A percentile compares a stretch with the other conserved stretches of the same genome.
These are phyloP conservation scores for Oenanthe melanoleuca DNA, from an alignment of 2,113 vertebrate species.

Conservation along the genomic window DNA sequence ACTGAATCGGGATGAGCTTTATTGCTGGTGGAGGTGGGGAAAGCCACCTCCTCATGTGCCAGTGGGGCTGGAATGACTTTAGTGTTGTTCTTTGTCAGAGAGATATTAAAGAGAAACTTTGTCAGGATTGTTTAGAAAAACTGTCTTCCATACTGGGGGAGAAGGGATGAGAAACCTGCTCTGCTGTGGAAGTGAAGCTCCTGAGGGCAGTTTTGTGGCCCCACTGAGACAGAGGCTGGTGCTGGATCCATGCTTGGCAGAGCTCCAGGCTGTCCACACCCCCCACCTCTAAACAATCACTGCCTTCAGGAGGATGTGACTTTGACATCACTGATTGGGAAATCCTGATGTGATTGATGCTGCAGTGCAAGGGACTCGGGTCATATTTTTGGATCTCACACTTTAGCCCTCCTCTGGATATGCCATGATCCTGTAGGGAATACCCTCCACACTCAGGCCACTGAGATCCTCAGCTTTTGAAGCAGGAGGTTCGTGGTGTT, in stretches of 20 bases:
- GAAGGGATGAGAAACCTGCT: neutral
- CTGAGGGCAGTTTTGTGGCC: rapidly evolving
- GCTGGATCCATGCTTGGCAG: neutral
- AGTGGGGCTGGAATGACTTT: neutral
- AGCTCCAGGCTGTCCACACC: neutral
- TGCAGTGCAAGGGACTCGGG: neutral
- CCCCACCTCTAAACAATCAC: neutral
- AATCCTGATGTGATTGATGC: neutral
- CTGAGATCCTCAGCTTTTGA: neutral
- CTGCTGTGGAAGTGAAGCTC: neutral
- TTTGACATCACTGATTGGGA: neutral
- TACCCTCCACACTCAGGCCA: rapidly evolving
- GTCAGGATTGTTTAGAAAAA: neutral
- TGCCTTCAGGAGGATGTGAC: neutral
- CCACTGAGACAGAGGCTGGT: neutral
- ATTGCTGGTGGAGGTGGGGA: neutral
- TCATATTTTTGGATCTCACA: rapidly evolving
- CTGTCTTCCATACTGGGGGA: rapidly evolving
- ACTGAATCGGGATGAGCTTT: neutral
- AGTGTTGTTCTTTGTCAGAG: neutral
- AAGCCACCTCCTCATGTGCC: neutral
- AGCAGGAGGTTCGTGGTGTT: neutral
- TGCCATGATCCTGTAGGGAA: neutral
- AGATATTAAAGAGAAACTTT: neutral
- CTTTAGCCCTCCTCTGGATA: neutral